These are phyloP conservation scores for Nineta flava DNA, from an alignment of 2,888 invertebrate species.

Conservation along the genomic window DNA sequence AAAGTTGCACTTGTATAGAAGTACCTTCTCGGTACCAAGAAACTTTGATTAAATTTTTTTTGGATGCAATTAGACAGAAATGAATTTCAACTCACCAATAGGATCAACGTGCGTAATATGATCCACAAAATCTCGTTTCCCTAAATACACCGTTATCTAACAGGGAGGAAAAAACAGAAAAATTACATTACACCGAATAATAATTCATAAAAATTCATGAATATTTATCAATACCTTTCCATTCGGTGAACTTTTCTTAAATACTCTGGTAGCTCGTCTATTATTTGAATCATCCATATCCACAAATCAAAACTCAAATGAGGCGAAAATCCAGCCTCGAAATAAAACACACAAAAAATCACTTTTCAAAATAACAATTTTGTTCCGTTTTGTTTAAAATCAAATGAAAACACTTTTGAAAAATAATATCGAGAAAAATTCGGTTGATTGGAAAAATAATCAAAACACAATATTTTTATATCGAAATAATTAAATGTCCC, in stretches of 20 bases:
- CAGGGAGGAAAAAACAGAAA: constrained; percentile 18
- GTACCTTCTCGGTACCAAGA: no score
- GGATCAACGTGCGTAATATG: constrained; percentile 86
- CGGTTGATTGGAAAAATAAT: no score
- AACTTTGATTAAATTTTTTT: no score
- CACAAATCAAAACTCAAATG: constrained; percentile 31
- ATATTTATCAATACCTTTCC: constrained; percentile 52
- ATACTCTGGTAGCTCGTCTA: constrained; percentile 70
- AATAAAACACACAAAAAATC: background rate
- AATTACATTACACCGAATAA: background rate
- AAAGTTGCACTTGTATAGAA: no score
- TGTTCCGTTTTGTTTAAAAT: no score
- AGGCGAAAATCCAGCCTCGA: constrained; percentile 14
- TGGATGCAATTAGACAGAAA: no score
- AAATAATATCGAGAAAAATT: no score
- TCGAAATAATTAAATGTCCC: no score
- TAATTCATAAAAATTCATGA: background rate
- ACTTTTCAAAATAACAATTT: no score
- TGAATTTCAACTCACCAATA: constrained; percentile 46
- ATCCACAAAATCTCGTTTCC: constrained; percentile 84
- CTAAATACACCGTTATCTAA: constrained; percentile 77
- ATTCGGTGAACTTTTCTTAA: constrained; percentile 95
- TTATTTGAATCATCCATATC: constrained; percentile 60
- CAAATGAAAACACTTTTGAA: no score
- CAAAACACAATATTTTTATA: no score